Evolutionary conservation across 2,113 vertebrate genomes (phyloP), one percentile per base, ranked within the genome.

Genomic region (Grantiella picta): DNA sequence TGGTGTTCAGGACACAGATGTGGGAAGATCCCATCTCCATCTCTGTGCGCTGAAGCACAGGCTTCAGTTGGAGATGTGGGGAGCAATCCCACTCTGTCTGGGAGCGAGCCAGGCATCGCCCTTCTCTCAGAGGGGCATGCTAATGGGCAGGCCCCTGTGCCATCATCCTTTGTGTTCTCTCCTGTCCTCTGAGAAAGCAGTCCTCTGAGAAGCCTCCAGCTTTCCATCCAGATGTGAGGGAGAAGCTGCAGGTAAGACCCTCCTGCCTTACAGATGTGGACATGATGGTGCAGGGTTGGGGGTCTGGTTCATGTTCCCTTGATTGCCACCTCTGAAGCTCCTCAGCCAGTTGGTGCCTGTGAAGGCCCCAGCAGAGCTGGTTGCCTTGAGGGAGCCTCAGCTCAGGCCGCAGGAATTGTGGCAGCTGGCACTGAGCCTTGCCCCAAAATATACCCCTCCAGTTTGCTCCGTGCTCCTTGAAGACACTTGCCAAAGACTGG

Each of bases 311-410:
- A 21, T 45, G 29, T 10, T 44, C 35, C 35, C 29, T 35, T 11
- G 1, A 16, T 12, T 20, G 65, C 14, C 25, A 38, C 52, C 17
- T 29, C 45, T 5, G 19, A 28, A 52, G 53, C 33, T 22, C 38
- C 52, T 66, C 4, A 3, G 52, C 7, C 1, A 3, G 7, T 10
- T 23, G n/a, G 33, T 68, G 36, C 24, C 77, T 6, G 8, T 19
- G 44, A 42, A 31, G 63, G 12, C 63, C 47, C 25, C 9, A 1
- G 13, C 7, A 16, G 50, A 24, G 15, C 16, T 22, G 28, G 24
- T 38, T 1, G 3, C 42, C 25, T 29, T 6, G 11, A 1, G 1
- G 36, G 28, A 49, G 35, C 22, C 31, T 29, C 2, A 1, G 7
- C 38, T 47, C 29, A 14, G 29, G n/a, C 13, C 1, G 1, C 7